Evolutionary conservation across 2,113 vertebrate species (phyloP).

Genomic region (Podarcis raffonei): DNA sequence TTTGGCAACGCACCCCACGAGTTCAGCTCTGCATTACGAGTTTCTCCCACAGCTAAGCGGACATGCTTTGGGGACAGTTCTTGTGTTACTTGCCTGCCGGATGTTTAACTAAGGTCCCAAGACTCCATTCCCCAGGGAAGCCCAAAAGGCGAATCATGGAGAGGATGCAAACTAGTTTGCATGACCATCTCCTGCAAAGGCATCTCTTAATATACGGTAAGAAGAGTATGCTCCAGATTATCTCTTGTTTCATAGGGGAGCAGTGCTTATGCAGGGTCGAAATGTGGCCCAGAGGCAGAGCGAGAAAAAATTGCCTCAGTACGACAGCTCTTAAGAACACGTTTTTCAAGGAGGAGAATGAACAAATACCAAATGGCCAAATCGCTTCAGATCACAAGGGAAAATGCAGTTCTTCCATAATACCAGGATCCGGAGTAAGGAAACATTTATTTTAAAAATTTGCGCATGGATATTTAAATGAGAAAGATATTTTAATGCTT

Average conservation of each 20-base stretch:
- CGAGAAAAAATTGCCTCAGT: background rate
- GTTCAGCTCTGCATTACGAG: background rate
- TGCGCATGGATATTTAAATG: background rate
- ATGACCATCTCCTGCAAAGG: background rate
- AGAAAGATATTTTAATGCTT: background rate
- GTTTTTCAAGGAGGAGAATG: background rate
- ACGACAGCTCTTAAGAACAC: background rate
- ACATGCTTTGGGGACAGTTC: background rate
- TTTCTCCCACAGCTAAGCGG: background rate
- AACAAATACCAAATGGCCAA: background rate
- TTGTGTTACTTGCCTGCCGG: background rate
- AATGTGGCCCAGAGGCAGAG: background rate
- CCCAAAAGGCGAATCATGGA: background rate
- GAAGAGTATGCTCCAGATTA: background rate
- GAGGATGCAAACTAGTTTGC: no score
- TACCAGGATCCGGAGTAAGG: background rate
- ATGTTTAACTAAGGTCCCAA: background rate
- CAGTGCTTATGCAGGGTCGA: background rate
- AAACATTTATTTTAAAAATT: background rate
- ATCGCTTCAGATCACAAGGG: background rate
- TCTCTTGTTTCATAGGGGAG: background rate
- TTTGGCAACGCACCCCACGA: constrained; percentile 16
- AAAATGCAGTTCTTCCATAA: constrained; percentile 3
- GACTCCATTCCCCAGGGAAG: background rate
- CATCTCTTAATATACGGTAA: background rate